Evolutionary conservation across 2,797 vertebrate species (phyloP).

Genomic region (Dryobates pubescens): DNA sequence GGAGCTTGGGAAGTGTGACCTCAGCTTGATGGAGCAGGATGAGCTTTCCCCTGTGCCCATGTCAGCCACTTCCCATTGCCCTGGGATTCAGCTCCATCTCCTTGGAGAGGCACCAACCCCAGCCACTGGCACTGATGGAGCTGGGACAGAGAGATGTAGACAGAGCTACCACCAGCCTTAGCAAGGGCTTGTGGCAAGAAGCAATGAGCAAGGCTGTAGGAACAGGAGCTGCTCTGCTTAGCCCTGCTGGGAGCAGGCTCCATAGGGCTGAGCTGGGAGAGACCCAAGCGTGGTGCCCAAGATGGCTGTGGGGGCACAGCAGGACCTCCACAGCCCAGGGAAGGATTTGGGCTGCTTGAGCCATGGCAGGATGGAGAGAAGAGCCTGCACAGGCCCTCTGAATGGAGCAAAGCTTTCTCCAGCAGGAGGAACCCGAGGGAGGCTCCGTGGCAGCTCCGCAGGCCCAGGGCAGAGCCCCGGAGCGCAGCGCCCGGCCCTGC

Average conservation of each 20-base stretch:
- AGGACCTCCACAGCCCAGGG: fast-evolving
- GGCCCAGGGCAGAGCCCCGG: neutral
- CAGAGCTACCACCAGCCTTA: neutral
- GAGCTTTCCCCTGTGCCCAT: neutral
- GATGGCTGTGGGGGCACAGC: fast-evolving
- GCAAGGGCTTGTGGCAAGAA: neutral
- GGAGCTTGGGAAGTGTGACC: neutral
- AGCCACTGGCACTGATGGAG: neutral
- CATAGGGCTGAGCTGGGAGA: neutral
- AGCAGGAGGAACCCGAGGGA: neutral
- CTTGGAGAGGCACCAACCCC: neutral
- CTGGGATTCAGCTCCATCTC: neutral
- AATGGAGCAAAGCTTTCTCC: neutral
- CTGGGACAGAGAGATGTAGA: neutral
- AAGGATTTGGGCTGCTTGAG: fast-evolving
- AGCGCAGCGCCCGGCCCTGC: neutral
- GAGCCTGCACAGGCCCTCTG: neutral
- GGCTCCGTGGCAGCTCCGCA: fast-evolving
- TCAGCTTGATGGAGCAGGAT: neutral
- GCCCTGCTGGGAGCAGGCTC: neutral
- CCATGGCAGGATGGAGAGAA: neutral
- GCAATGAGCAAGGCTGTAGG: neutral
- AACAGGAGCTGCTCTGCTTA: neutral
- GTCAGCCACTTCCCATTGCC: neutral
- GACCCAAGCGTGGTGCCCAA: fast-evolving